Conservation (phyloP, 2,797 vertebrate species). For the Oryzias dopingdopingensis region DNA sequence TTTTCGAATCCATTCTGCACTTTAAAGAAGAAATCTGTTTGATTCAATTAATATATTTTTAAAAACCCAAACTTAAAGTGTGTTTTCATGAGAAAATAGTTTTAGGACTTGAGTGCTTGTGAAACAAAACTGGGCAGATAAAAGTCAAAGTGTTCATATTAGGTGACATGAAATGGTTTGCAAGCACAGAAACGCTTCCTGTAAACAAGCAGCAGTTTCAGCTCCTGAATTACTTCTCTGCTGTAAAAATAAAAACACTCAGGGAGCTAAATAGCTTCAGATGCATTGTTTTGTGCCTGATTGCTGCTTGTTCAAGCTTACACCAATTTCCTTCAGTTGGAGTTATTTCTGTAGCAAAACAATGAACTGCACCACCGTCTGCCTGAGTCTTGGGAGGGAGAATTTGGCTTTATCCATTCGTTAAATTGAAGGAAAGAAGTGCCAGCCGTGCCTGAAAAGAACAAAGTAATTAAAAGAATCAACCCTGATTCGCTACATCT, state of each 20-base stretch:
- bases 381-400: slow-evolving; percentile 5
- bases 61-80: no score
- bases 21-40: no score
- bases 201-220: slow-evolving; percentile 6
- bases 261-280: slow-evolving; percentile 29
- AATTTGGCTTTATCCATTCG: slow-evolving; percentile 26
- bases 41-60: no score
- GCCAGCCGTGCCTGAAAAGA: slow-evolving; percentile 59
- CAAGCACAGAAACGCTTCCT: background rate
- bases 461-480: slow-evolving; percentile 99
- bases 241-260: slow-evolving; percentile 41
- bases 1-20: no score
- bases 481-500: slow-evolving; percentile 92
- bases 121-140: no score
- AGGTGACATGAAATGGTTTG: background rate
- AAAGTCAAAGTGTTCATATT: no score
- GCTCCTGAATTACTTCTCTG: background rate
- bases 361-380: slow-evolving; percentile 11
- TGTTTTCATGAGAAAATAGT: no score
- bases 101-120: no score
- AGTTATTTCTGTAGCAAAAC: slow-evolving; percentile 33
- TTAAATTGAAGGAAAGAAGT: slow-evolving; percentile 50
- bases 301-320: slow-evolving; percentile 51
- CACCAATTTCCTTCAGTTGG: slow-evolving; percentile 23
- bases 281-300: slow-evolving; percentile 29